Percentiles rank a stretch among this genome's conserved stretches.
Conservation (phyloP, 37 sponge, comb jelly and placozoan species). For the Tethya wilhelma region DNA sequence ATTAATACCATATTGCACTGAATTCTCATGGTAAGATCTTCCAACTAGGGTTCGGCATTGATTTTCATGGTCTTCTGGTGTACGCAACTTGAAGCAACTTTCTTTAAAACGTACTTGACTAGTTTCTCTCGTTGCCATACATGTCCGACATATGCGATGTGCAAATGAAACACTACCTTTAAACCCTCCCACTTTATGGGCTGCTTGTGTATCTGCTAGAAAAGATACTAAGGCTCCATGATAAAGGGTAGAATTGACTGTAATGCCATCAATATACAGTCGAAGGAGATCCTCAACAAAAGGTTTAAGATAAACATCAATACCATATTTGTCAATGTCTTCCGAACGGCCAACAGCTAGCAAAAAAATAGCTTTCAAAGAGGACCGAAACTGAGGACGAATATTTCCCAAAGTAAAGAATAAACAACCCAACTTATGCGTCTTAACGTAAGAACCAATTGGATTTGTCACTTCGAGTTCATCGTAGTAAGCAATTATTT, state of each 20-base stretch:
- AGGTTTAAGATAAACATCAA: constrained; percentile 29
- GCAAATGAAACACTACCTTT: constrained; percentile 55
- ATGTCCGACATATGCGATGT: constrained; percentile 43
- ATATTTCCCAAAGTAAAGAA: constrained; percentile 48
- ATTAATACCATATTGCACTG: constrained; percentile 41
- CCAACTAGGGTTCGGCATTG: constrained; percentile 25
- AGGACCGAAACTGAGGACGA: constrained; percentile 40
- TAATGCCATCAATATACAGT: constrained; percentile 38
- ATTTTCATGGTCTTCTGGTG: constrained; percentile 19
- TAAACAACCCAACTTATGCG: constrained; percentile 52
- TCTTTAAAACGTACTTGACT: background rate
- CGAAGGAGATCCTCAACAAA: constrained; percentile 44
- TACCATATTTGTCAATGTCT: constrained; percentile 43
- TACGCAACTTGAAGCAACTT: constrained; percentile 1
- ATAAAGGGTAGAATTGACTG: constrained; percentile 9
- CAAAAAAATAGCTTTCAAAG: constrained; percentile 28
- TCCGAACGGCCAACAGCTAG: constrained; percentile 38
- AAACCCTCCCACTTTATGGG: constrained; percentile 60
- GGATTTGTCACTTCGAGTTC: constrained; percentile 66
- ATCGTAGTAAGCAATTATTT: constrained; percentile 41
- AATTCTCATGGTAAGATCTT: constrained; percentile 5
- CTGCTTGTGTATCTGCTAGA: constrained; percentile 59
- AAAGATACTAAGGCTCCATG: constrained; percentile 51
- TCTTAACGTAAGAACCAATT: constrained; percentile 37
- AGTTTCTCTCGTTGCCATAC: constrained; percentile 34